Conservation (phyloP, 1,140 invertebrate species). For the Campoletis sonorensis region DNA sequence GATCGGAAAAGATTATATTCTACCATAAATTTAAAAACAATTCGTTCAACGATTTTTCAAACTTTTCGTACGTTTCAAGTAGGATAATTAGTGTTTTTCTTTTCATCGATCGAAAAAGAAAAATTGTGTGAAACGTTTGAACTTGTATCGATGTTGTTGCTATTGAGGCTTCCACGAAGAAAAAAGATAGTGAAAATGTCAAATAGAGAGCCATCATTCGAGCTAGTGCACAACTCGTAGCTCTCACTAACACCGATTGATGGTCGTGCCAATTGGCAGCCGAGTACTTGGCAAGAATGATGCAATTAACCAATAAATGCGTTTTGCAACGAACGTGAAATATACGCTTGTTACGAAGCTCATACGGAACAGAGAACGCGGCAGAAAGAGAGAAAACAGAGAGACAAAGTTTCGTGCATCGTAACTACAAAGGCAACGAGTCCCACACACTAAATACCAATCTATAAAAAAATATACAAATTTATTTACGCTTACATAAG, state of each 20-base stretch:
- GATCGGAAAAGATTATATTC: too few species aligned
- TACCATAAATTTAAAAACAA: too few species aligned
- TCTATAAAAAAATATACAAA: background rate
- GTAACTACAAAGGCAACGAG: background rate
- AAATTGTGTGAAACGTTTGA: too few species aligned
- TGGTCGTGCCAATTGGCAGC: constrained; percentile 68
- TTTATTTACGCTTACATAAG: too few species aligned
- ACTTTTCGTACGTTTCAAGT: too few species aligned
- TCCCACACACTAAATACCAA: constrained; percentile 4
- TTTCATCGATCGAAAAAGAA: too few species aligned
- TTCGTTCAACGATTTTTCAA: too few species aligned
- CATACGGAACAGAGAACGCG: background rate
- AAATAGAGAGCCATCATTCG: too few species aligned
- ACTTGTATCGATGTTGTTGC: too few species aligned
- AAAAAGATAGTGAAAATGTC: too few species aligned
- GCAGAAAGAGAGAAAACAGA: background rate
- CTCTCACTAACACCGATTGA: constrained; percentile 61
- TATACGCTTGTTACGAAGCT: constrained; percentile 37
- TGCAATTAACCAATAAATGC: constrained; percentile 73
- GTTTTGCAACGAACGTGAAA: constrained; percentile 63
- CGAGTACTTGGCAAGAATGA: constrained; percentile 70
- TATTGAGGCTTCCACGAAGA: too few species aligned
- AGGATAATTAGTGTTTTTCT: too few species aligned
- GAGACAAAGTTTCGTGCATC: background rate
- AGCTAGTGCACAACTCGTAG: background rate